These are phyloP conservation scores for Ceratotherium simum DNA, from an alignment of 2,113 vertebrate genomes.

Conservation along the genomic window DNA sequence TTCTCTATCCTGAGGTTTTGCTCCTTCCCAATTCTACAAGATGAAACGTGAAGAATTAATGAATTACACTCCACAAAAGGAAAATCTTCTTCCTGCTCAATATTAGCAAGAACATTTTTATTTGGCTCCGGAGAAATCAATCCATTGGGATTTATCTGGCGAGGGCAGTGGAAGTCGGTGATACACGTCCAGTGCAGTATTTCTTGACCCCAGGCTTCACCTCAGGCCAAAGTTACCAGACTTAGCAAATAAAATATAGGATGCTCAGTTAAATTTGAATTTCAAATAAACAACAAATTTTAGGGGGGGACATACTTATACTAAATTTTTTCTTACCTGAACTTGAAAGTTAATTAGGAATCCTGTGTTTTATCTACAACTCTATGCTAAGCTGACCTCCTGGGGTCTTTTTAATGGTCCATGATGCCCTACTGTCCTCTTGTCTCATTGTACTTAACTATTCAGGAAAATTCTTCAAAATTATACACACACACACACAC, in stretches of 20 bases:
- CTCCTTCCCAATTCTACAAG: not conserved
- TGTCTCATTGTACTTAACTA: not conserved
- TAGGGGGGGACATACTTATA: accelerated
- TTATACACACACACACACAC: not conserved
- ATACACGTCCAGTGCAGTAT: not conserved
- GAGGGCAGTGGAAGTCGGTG: conserved; percentile 45
- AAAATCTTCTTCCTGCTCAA: not conserved
- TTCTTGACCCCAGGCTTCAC: not conserved
- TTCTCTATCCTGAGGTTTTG: not conserved
- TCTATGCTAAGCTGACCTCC: not conserved
- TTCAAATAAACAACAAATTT: not conserved
- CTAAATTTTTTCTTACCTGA: not conserved
- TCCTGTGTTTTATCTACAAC: not conserved
- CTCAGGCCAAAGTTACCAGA: not conserved
- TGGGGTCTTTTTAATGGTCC: not conserved
- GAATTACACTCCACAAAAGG: not conserved
- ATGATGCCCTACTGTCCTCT: not conserved
- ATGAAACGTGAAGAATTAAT: conserved; percentile 33
- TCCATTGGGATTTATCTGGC: conserved; percentile 60
- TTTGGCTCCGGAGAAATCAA: not conserved
- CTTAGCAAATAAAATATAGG: conserved; percentile 15
- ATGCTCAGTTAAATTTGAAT: conserved; percentile 6
- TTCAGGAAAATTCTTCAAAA: not conserved
- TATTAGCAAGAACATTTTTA: conserved; percentile 13
- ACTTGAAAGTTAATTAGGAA: not conserved